Percentiles rank a stretch among this genome's conserved stretches.
Evolutionary conservation across 2,113 vertebrate genomes (phyloP).

Genomic region (Pitta sordida): DNA sequence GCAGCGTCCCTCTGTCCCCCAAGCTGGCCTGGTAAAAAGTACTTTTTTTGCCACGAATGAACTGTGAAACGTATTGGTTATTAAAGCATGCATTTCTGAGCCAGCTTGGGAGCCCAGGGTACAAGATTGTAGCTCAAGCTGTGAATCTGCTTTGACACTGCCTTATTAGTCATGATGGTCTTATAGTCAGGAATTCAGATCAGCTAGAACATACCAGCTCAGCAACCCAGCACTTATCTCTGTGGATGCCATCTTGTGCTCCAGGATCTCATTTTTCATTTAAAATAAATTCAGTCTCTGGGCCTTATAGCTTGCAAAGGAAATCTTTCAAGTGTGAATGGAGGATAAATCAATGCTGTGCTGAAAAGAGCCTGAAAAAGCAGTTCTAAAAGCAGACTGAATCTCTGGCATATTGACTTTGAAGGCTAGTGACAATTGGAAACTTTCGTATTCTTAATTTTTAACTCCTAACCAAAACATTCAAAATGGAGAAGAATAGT

Average conservation of each 20-base stretch:
- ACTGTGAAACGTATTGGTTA: slow-evolving; percentile 56
- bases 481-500: neutral
- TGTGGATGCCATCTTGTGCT: slow-evolving; percentile 53
- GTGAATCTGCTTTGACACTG: slow-evolving; percentile 44
- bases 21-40: slow-evolving; percentile 46
- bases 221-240: slow-evolving; percentile 53
- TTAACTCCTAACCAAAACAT: neutral
- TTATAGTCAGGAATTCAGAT: slow-evolving; percentile 55
- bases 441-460: slow-evolving; percentile 7
- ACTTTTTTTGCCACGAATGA: slow-evolving; percentile 4
- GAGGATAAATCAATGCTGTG: slow-evolving; percentile 39
- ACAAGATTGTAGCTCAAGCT: slow-evolving; percentile 53
- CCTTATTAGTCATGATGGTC: slow-evolving; percentile 53
- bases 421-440: neutral
- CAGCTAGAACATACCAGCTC: slow-evolving; percentile 43
- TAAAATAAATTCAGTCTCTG: slow-evolving; percentile 55
- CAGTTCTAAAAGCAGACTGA: slow-evolving; percentile 23
- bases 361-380: slow-evolving; percentile 27
- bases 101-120: slow-evolving; percentile 50
- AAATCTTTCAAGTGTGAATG: slow-evolving; percentile 48
- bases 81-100: slow-evolving; percentile 61
- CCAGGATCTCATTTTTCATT: slow-evolving; percentile 59
- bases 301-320: slow-evolving; percentile 41
- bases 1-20: slow-evolving; percentile 51
- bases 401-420: neutral